These are phyloP conservation scores for Leucania comma DNA, from an alignment of 2,888 invertebrate species.

Conservation along the genomic window DNA sequence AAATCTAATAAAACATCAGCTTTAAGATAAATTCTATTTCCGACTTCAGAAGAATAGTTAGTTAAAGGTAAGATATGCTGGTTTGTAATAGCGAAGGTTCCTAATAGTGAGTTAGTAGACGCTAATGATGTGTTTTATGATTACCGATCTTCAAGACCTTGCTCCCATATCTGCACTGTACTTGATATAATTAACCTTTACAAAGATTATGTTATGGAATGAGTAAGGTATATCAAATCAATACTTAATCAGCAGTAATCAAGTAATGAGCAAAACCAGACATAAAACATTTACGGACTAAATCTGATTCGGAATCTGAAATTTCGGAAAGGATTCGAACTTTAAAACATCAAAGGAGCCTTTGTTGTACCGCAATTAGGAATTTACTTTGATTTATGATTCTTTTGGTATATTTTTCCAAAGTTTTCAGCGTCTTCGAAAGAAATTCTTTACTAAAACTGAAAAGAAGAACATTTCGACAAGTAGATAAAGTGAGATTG, in stretches of 20 bases:
- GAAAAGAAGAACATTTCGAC: neutral
- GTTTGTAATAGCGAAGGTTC: conserved; percentile 31
- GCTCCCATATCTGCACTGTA: conserved; percentile 49
- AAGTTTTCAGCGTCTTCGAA: neutral
- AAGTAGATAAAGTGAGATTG: neutral
- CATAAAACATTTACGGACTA: neutral
- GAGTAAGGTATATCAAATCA: neutral
- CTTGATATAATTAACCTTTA: conserved; percentile 58
- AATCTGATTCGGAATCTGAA: too few species aligned
- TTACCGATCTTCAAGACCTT: conserved; percentile 58
- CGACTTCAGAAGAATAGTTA: neutral
- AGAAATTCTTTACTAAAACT: neutral
- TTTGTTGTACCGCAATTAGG: conserved; percentile 9
- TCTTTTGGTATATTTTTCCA: neutral
- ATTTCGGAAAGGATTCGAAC: neutral
- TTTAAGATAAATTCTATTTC: conserved; percentile 12
- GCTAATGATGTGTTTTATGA: conserved; percentile 58
- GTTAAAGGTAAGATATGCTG: conserved; percentile 1
- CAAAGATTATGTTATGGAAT: neutral
- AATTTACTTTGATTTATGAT: conserved; percentile 1
- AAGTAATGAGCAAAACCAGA: neutral
- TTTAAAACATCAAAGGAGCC: neutral
- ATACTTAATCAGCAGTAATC: neutral
- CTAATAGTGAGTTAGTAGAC: conserved; percentile 27
- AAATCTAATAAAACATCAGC: neutral